A percentile compares a stretch with the other conserved stretches of the same genome.
These are phyloP conservation scores for Excalfactoria chinensis DNA, from an alignment of 2,113 vertebrate species.

Conservation along the genomic window DNA sequence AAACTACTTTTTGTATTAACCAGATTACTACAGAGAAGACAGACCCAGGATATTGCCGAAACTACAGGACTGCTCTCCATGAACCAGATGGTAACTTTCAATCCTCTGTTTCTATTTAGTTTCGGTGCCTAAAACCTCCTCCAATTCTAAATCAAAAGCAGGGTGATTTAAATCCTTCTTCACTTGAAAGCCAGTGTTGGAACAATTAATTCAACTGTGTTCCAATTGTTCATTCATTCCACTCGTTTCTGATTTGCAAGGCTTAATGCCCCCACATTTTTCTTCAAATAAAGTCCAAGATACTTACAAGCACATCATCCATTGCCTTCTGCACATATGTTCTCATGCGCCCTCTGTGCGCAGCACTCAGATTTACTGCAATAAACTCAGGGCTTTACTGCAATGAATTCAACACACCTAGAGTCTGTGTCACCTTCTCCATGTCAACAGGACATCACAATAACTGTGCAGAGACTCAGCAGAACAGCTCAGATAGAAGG, in stretches of 20 bases:
- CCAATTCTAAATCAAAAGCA: not conserved
- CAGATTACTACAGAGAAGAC: not conserved
- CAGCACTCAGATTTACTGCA: not conserved
- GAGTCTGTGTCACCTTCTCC: not conserved
- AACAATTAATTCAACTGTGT: not conserved
- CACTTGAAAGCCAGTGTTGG: not conserved
- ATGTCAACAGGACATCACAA: not conserved
- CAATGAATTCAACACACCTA: not conserved
- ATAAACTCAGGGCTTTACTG: not conserved
- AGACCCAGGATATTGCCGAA: not conserved
- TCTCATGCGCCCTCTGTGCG: not conserved
- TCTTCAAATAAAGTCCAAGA: not conserved
- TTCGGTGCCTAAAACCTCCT: not conserved
- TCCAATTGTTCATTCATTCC: not conserved
- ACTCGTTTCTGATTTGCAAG: not conserved
- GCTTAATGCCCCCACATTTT: not conserved
- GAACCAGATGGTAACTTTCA: not conserved
- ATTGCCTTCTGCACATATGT: not conserved
- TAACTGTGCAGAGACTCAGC: not conserved
- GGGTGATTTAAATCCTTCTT: not conserved
- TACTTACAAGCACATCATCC: not conserved
- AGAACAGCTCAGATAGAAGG: not conserved
- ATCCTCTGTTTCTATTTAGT: not conserved
- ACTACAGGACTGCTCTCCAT: not conserved
- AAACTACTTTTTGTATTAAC: not conserved